Evolutionary conservation across 2,888 invertebrate genomes (phyloP).

Genomic region (Rhingia rostrata): DNA sequence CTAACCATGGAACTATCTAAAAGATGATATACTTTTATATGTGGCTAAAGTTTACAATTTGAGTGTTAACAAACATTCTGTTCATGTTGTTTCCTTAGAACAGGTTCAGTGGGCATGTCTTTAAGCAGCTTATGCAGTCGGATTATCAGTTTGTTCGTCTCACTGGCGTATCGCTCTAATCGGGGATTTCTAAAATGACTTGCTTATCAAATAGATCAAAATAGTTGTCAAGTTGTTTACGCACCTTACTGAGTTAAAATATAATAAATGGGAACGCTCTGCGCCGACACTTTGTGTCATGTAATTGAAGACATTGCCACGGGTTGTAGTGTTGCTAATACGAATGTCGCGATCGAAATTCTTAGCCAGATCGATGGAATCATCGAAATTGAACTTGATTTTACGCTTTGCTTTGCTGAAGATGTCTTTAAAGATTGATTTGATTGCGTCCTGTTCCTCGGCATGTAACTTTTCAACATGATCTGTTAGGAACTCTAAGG

Average conservation of each 20-base stretch:
- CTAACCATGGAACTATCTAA: constrained; percentile 94
- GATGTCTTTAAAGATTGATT: constrained; percentile 89
- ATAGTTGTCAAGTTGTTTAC: constrained; percentile 75
- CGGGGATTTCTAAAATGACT: constrained; percentile 85
- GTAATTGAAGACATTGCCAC: constrained; percentile 78
- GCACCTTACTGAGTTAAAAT: constrained; percentile 88
- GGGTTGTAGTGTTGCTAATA: constrained; percentile 77
- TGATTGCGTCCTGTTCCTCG: constrained; percentile 92
- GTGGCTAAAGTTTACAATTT: neutral
- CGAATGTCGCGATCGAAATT: constrained; percentile 85
- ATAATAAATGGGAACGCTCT: constrained; percentile 86
- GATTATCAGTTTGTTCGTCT: constrained; percentile 97
- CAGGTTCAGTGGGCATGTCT: constrained; percentile 89
- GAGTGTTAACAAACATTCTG: constrained; percentile 83
- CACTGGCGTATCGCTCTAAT: constrained; percentile 94
- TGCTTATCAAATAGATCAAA: neutral
- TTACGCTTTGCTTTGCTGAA: constrained; percentile 96
- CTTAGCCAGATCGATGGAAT: constrained; percentile 85
- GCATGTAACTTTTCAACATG: constrained; percentile 96
- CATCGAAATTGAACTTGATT: constrained; percentile 89
- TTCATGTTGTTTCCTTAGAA: constrained; percentile 89
- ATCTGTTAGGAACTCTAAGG: constrained; percentile 90
- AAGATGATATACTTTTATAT: constrained; percentile 10
- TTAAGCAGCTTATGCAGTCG: constrained; percentile 94
- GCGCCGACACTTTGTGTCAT: constrained; percentile 83